Evolutionary conservation across 1,140 invertebrate genomes (phyloP), one percentile per base, ranked within the genome.

Genomic region (Sitodiplosis mosellana): DNA sequence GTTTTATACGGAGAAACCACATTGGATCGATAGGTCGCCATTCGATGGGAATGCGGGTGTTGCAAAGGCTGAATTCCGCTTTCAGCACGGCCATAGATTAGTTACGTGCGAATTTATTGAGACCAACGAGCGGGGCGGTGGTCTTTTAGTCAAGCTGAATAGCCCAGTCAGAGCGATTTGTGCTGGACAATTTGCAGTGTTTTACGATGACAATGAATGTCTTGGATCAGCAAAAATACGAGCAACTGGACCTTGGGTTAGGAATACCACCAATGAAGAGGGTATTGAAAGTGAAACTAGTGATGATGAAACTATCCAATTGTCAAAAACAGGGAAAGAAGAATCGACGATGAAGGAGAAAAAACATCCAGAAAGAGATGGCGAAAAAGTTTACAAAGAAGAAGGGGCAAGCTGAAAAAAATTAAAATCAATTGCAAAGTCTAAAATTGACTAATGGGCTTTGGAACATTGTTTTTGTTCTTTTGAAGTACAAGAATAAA

Each of bases 151-250:
- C 37, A 65, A 64, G 38, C 60, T 88, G 49, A 62, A 71, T 43
- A 59, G 67, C 48, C 74, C 77, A 2, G 58, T 84, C 51, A 70
- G 87, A 54, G 87, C 90, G 4, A 57, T 95, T 27, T 87, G 88
- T 21, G 73, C 80, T 34, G 93, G 93, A 36, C 87, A 91, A 68
- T 93, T 75, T 76, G 84, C 80, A n/a, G 87, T 90, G 11, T 82
- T 96, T 53, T 96, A 94, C 60, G 70, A 68, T 47, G 72, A 76
- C 21, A 65, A 77, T 4, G 82, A 87, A 61, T 96, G 92, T 69
- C 67, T 95, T 47, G 92, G 92, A 7, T 81, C 86, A 69, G 86
- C 85, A 6, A 75, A 77, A 66, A 93, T 95, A 55, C 54, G 53
- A 46, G 54, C 2, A 40, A 46, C 6, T 14, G 43, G 43, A 14